These are phyloP conservation scores for Platygyra sinensis DNA, from an alignment of 64 coral and sea anemone genomes.

Conservation along the genomic window DNA sequence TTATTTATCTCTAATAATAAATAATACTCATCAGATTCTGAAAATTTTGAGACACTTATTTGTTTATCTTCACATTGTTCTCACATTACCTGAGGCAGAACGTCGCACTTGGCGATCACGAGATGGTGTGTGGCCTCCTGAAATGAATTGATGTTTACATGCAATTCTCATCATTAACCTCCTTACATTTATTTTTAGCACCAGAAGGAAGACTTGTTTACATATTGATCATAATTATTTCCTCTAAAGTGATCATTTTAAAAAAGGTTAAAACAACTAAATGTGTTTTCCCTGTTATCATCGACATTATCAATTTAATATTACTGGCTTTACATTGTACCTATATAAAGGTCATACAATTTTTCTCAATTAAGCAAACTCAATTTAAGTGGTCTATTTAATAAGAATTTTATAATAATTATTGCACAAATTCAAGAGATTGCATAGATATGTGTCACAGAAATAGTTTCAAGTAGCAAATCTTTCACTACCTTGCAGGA, in stretches of 20 bases:
- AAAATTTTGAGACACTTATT: background rate
- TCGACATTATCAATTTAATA: no score
- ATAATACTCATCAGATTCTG: no score
- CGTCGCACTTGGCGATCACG: constrained; percentile 74
- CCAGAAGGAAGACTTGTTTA: no score
- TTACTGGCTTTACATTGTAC: no score
- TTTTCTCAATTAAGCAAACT: background rate
- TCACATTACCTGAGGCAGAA: constrained; percentile 81
- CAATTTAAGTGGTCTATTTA: background rate
- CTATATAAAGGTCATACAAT: no score
- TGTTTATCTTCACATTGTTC: background rate
- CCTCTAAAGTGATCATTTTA: no score
- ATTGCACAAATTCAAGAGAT: background rate
- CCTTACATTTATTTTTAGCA: background rate
- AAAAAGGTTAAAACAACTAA: no score
- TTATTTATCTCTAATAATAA: no score
- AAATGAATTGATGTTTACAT: constrained; percentile 42
- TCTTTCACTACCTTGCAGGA: background rate
- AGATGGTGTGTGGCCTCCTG: constrained; percentile 63
- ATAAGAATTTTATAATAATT: background rate
- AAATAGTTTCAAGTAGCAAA: background rate
- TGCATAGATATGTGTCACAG: background rate
- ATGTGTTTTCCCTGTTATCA: no score
- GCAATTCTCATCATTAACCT: background rate
- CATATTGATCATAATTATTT: no score